phyloP scores from a whole-genome alignment of 2,888 invertebrate species.

The Melinaea marsaeus region DNA sequence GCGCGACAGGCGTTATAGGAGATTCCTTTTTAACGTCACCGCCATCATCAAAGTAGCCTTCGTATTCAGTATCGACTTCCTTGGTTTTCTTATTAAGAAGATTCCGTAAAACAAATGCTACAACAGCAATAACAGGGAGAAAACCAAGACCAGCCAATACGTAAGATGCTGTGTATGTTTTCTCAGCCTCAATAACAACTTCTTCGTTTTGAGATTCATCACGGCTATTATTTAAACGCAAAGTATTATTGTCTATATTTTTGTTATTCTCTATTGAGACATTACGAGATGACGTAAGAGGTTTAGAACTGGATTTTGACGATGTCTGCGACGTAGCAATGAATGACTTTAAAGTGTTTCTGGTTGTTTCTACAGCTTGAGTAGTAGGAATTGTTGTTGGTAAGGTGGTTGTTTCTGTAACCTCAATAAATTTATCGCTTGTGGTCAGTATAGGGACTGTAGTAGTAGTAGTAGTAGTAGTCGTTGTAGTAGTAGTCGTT shows the following conservation, averaged over 20 bases:
- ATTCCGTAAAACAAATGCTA: constrained; percentile 76
- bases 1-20: constrained; percentile 74
- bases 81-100: constrained; percentile 75
- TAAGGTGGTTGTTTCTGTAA: constrained; percentile 25
- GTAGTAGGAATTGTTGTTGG: constrained; percentile 30
- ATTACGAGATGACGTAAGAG: constrained; percentile 42
- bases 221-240: constrained; percentile 37
- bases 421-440: constrained; percentile 23
- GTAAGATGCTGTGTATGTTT: constrained; percentile 79
- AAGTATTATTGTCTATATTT: constrained; percentile 44
- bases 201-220: constrained; percentile 65
- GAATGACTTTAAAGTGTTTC: constrained; percentile 49
- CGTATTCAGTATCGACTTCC: constrained; percentile 78
- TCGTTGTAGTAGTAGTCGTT: constrained; percentile 50
- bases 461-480: constrained; percentile 37
- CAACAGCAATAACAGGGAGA: constrained; percentile 77
- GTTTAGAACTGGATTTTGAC: constrained; percentile 59
- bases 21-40: constrained; percentile 73
- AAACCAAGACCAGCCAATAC: constrained; percentile 80
- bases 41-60: constrained; percentile 79
- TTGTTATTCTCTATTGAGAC: constrained; percentile 38
- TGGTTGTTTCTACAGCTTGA: constrained; percentile 38
- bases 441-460: constrained; percentile 34
- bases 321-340: constrained; percentile 69
- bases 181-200: constrained; percentile 77